These are phyloP conservation scores for Perithous albicinctus DNA, from an alignment of 2,888 invertebrate genomes.

Conservation along the genomic window DNA sequence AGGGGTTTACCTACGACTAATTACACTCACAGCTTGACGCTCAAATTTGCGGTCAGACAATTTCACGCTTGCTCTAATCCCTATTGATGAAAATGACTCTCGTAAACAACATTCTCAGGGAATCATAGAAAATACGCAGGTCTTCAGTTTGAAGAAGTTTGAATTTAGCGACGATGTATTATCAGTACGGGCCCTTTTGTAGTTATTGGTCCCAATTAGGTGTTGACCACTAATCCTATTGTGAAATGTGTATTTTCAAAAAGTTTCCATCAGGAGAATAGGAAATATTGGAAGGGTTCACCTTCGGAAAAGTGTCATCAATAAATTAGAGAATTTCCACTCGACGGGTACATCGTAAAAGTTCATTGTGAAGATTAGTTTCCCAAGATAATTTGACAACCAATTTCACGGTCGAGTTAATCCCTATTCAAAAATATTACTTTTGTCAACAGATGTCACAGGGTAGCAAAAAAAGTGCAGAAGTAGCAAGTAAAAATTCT, in stretches of 20 bases:
- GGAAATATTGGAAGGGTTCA: background rate
- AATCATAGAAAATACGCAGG: no score
- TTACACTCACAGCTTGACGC: no score
- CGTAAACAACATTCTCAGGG: no score
- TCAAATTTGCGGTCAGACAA: no score
- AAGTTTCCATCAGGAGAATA: background rate
- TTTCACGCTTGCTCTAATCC: no score
- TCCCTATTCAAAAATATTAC: constrained; percentile 61
- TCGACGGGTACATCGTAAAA: background rate
- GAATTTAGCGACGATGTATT: no score
- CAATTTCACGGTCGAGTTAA: constrained; percentile 48
- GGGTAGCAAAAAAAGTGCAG: constrained; percentile 51
- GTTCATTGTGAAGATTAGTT: background rate
- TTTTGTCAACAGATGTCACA: constrained; percentile 58
- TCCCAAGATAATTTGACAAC: constrained; percentile 1
- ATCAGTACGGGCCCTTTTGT: no score
- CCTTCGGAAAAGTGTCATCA: background rate
- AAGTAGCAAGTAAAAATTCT: background rate
- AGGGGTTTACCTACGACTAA: no score
- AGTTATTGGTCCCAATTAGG: background rate
- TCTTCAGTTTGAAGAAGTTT: no score
- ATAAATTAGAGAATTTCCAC: background rate
- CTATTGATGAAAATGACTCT: no score
- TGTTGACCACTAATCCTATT: constrained; percentile 15
- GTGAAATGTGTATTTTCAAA: background rate